Evolutionary conservation across 2,797 vertebrate genomes (phyloP).

Genomic region (Heteromormyrus szaboi): DNA sequence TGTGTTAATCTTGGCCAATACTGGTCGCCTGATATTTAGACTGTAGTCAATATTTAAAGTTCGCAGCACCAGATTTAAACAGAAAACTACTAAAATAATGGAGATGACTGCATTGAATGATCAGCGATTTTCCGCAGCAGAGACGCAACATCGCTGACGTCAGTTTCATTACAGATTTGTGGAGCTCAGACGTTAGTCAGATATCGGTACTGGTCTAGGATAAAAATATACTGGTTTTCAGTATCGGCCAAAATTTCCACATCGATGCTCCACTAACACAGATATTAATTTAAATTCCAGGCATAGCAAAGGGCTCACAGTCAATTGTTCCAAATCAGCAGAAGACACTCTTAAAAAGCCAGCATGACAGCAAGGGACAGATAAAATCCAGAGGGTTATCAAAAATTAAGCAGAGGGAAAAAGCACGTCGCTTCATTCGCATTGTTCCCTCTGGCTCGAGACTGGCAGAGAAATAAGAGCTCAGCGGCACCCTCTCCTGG

Average conservation of each 20-base stretch:
- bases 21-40: neutral
- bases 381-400: neutral
- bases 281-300: neutral
- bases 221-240: neutral
- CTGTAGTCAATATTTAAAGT: neutral
- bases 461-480: neutral
- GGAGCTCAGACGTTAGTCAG: neutral
- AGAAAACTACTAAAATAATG: neutral
- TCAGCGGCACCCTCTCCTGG: constrained; percentile 40
- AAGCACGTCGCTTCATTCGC: neutral
- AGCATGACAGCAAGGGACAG: neutral
- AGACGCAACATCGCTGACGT: neutral
- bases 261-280: neutral
- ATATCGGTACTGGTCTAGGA: neutral
- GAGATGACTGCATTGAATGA: neutral
- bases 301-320: constrained; percentile 18
- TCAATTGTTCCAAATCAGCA: neutral
- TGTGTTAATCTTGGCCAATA: neutral
- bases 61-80: neutral
- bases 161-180: neutral
- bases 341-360: neutral
- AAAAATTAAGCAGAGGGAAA: neutral
- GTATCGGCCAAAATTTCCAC: neutral
- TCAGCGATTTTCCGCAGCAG: neutral
- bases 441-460: neutral